Base-by-base conservation (phyloP, 1,140 invertebrate genomes). In the Bombyx mori region DNA sequence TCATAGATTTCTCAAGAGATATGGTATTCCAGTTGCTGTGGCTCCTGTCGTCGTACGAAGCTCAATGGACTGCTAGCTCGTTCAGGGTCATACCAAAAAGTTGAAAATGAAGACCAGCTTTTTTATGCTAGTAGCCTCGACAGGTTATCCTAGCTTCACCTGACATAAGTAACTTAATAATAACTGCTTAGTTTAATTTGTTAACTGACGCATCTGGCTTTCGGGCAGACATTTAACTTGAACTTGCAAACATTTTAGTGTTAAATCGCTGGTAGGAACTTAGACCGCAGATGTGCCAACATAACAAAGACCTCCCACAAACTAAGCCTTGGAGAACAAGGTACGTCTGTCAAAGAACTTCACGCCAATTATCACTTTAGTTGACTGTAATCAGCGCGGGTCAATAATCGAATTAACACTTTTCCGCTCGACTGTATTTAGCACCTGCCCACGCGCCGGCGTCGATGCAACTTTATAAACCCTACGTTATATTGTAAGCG, bases 381-480 rank as follows among this genome's bases (percentile, higher is more conserved):
- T 54, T 18, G 10, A 1, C 5, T 43, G 43, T 58, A 54, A 62
- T 60, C 49, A 60, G 54, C 35, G 54, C 12, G 10, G 51, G 9
- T 56, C 44, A 22, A 49, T 62, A 51, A 62, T 57, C 35, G 48
- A 58, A 58, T 62, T 62, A 63, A 52, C 57, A 49, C 62, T 47
- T 57, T 35, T 48, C 52, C 49, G 47, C 52, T 54, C 55, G 58
- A 54, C 52, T 57, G 58, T 60, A 53, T 57, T 59, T 60, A 60
- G 53, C 62, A 57, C 61, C 62, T 64, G 58, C 62, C 62, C 62
- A 64, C 62, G 62, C 62, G 61, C 57, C n/a, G 42, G 50, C 51
- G 52, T 42, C 51, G 8, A 35, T 35, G 26, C 26, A 35, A 35
- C 26, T 35, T 35, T 35, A 35, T 35, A 35, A 35, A 5, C 26